phyloP scores from a whole-genome alignment of 2,113 vertebrate species.

The Chaetodon trifascialis region DNA sequence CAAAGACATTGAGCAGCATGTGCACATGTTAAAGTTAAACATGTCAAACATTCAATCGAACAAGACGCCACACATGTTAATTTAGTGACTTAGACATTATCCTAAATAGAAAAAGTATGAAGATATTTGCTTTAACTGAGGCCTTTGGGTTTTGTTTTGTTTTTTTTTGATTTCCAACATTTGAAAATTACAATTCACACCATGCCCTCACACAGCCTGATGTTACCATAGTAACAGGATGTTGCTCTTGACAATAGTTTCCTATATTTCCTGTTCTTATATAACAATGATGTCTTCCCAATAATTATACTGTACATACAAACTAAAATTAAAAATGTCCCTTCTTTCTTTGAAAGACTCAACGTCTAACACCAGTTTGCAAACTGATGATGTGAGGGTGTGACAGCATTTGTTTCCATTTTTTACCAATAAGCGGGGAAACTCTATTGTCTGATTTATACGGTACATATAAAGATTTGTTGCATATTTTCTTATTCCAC shows the following conservation, averaged over 20 bases:
- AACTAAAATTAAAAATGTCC: neutral
- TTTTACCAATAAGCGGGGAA: neutral
- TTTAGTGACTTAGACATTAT: neutral
- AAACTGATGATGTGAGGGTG: neutral
- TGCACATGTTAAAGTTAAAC: neutral
- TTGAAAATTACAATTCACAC: conserved; percentile 56
- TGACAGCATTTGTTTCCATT: neutral
- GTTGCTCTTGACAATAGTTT: conserved; percentile 16
- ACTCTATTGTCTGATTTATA: too few relatives aligned
- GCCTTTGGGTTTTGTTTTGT: neutral
- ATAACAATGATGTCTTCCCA: neutral
- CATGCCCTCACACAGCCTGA: conserved; percentile 22
- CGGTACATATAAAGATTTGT: neutral
- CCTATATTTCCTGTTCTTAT: neutral
- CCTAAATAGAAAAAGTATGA: neutral
- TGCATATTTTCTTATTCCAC: neutral
- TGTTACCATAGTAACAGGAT: conserved; percentile 61
- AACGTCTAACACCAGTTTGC: neutral
- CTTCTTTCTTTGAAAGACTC: neutral
- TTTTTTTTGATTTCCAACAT: conserved; percentile 6
- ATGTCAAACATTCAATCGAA: neutral
- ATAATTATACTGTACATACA: conserved; percentile 5
- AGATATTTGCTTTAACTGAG: neutral
- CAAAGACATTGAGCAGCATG: conserved; percentile 1
- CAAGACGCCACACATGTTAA: neutral